Evolutionary conservation across 2,113 vertebrate genomes (phyloP), one percentile per base, ranked within the genome.

Genomic region (Chloroceryle aenea): DNA sequence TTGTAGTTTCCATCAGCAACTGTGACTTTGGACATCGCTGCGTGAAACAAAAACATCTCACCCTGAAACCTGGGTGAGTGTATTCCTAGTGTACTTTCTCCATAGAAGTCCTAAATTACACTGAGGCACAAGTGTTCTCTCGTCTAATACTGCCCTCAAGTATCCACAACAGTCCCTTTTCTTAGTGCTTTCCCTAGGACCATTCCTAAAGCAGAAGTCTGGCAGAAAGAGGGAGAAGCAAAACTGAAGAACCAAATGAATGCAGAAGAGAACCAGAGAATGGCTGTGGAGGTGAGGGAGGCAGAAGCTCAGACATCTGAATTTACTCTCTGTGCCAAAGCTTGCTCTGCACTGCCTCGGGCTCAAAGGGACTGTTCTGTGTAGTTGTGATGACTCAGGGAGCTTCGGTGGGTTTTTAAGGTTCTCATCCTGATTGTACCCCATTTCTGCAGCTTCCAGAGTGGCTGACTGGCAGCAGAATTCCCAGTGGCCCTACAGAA

Each of bases 381-480:
- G 48, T 36, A 32, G 0, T 14, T 92, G 32, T 83, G 52, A 85
- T 50, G 58, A 10, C 34, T 34, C 25, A 0, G 29, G 64, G 52
- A 42, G 6, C 0, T 14, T 16, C 21, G 36, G n/a, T 45, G 67
- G 50, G 13, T 4, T 88, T 66, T 87, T n/a, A 34, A 69, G 67
- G 38, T 45, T 89, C 82, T 32, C 29, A 32, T 30, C 38, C 75
- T 23, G 32, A 38, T 81, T 72, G 89, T 63, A 30, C 63, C 77
- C 17, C 79, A 42, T 12, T 32, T 48, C 87, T 79, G 62, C 53
- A 6, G 1, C 63, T 80, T 42, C 36, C 85, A 94, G 75, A 14
- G 11, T 27, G 58, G 56, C 45, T 94, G 72, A 82, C 84, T 71
- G 81, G 87, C 66, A 62, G 50, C 77, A 91, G 69, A 53, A 53